Evolutionary conservation across 2,888 invertebrate genomes (phyloP).

Genomic region (Magallana nippona): DNA sequence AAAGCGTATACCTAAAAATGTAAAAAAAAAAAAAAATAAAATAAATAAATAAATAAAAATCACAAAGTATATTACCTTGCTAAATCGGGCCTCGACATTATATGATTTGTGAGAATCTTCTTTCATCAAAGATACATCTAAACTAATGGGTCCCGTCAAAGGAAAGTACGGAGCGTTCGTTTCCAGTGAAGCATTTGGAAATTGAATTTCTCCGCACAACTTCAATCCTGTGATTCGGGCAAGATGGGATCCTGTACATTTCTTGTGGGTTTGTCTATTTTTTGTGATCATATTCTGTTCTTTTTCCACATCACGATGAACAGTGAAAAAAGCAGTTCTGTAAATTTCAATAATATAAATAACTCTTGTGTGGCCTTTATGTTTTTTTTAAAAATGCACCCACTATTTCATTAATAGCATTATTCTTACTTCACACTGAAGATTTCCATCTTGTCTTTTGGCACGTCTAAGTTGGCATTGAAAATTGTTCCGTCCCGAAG

Average conservation of each 20-base stretch:
- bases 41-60: too few relatives aligned
- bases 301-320: constrained; percentile 82
- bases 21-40: too few relatives aligned
- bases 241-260: constrained; percentile 74
- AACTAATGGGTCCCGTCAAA: constrained; percentile 72
- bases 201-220: constrained; percentile 87
- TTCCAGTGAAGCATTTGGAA: constrained; percentile 85
- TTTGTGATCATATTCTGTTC: constrained; percentile 85
- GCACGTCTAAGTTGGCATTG: constrained; percentile 88
- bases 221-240: constrained; percentile 91
- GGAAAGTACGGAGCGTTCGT: constrained; percentile 79
- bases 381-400: too few relatives aligned
- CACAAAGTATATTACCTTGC: constrained; percentile 37
- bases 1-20: too few relatives aligned
- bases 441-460: constrained; percentile 91
- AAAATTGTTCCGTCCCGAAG: constrained; percentile 86
- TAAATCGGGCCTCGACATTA: constrained; percentile 68
- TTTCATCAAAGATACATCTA: constrained; percentile 70
- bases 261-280: constrained; percentile 82
- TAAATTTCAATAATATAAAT: constrained; percentile 26
- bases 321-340: constrained; percentile 75
- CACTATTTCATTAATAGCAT: neutral
- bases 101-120: constrained; percentile 73
- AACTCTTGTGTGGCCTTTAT: neutral
- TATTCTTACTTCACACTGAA: constrained; percentile 84